A percentile compares a stretch with the other conserved stretches of the same genome.
Conservation (phyloP, 2,888 invertebrate genomes). For the Druceiella hillmani region DNA sequence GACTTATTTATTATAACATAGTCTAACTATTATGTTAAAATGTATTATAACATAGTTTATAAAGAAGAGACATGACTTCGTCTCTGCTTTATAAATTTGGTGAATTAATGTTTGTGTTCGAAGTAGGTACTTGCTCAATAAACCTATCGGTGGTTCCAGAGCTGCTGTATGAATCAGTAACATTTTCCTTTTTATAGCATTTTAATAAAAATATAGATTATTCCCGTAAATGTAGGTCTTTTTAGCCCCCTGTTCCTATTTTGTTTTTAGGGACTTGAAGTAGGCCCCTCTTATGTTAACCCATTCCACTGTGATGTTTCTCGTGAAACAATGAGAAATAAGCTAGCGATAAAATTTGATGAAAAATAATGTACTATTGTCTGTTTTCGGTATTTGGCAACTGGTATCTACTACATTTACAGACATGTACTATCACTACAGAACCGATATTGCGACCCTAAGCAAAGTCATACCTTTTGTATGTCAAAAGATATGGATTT, state of each 20-base stretch:
- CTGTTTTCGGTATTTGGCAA: too few species aligned
- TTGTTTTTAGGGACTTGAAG: conserved; percentile 10
- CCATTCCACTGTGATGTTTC: conserved; percentile 13
- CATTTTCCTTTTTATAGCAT: conserved; percentile 11
- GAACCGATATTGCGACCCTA: conserved; percentile 13
- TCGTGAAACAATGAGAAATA: conserved; percentile 11
- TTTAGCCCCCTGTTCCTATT: conserved; percentile 10
- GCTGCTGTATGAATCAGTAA: conserved; percentile 8
- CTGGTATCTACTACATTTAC: conserved; percentile 11
- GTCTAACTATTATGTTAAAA: too few species aligned
- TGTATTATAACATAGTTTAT: too few species aligned
- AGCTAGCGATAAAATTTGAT: conserved; percentile 5
- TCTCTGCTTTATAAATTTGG: too few species aligned
- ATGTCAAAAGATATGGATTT: conserved; percentile 14
- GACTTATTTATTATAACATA: conserved; percentile 6
- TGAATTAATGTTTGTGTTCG: conserved; percentile 7
- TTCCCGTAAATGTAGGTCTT: conserved; percentile 9
- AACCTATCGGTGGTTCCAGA: conserved; percentile 5
- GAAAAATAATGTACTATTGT: conserved; percentile 13
- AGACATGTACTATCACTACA: too few species aligned
- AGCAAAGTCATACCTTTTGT: conserved; percentile 13
- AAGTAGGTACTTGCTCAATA: conserved; percentile 5
- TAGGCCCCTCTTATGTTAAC: conserved; percentile 14
- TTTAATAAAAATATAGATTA: conserved; percentile 11
- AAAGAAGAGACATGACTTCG: too few species aligned